These are phyloP conservation scores for Tanytarsus gracilentus DNA, from an alignment of 2,888 invertebrate species.

Conservation along the genomic window DNA sequence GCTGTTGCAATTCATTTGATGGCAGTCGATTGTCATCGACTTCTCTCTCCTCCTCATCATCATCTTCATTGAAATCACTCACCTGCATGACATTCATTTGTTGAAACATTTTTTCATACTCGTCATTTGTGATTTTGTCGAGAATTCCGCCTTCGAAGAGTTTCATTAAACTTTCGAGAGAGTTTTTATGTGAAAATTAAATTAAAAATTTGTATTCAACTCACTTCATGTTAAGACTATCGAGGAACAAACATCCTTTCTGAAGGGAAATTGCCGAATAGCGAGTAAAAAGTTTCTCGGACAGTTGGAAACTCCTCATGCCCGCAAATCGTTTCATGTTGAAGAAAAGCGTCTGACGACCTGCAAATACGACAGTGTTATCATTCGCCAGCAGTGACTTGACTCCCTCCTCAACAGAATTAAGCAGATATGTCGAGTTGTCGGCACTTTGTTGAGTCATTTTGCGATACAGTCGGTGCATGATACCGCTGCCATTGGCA, in stretches of 20 bases:
- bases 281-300: conserved; percentile 65
- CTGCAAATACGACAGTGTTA: conserved; percentile 59
- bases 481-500: conserved; percentile 67
- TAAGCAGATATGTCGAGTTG: conserved; percentile 52
- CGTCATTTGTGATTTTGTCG: conserved; percentile 66
- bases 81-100: conserved; percentile 35
- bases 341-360: conserved; percentile 64
- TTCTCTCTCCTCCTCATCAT: background rate
- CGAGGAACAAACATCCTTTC: conserved; percentile 64
- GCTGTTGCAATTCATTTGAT: too few species aligned
- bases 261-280: conserved; percentile 71
- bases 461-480: conserved; percentile 56
- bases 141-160: conserved; percentile 68
- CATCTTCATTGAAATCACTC: background rate
- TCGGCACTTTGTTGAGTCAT: conserved; percentile 49
- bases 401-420: conserved; percentile 63
- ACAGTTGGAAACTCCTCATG: conserved; percentile 53
- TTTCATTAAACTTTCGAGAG: conserved; percentile 49
- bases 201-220: background rate
- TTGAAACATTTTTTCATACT: conserved; percentile 62
- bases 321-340: conserved; percentile 69
- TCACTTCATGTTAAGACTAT: conserved; percentile 63
- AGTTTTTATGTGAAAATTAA: background rate
- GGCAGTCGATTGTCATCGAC: too few species aligned
- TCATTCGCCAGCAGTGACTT: conserved; percentile 52